Conservation (phyloP, 1,140 invertebrate genomes). For the Sitophilus oryzae region DNA sequence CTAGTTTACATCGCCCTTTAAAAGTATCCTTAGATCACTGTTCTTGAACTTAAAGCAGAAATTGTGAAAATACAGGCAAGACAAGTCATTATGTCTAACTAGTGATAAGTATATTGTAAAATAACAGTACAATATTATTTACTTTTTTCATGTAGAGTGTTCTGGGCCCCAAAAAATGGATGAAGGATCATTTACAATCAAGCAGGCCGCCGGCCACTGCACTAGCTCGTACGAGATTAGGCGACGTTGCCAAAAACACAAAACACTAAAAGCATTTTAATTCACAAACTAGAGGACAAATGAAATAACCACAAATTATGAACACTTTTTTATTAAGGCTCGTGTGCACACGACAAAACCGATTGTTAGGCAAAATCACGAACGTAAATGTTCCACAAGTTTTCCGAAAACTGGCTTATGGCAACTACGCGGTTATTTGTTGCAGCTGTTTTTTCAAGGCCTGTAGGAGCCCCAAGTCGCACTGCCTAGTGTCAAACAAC, state of each 20-base stretch:
- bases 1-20: neutral
- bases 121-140: neutral
- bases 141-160: slow-evolving; percentile 1
- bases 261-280: neutral
- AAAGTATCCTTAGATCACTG: neutral
- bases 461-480: slow-evolving; percentile 2
- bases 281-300: neutral
- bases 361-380: neutral
- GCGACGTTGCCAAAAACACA: slow-evolving; percentile 13
- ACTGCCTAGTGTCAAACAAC: slow-evolving; percentile 1
- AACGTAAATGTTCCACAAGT: neutral
- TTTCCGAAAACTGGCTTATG: neutral
- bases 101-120: neutral
- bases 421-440: slow-evolving; percentile 9
- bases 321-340: neutral
- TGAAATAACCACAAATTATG: slow-evolving; percentile 2
- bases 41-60: neutral
- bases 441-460: slow-evolving; percentile 15
- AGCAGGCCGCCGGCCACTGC: slow-evolving; percentile 9
- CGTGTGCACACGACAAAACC: neutral
- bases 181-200: slow-evolving; percentile 8
- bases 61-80: neutral
- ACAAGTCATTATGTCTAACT: neutral
- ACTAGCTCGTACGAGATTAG: slow-evolving; percentile 5
- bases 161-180: slow-evolving; percentile 1